Base-by-base conservation (phyloP, 2,113 vertebrate genomes). In the Malurus alboscapulatus region DNA sequence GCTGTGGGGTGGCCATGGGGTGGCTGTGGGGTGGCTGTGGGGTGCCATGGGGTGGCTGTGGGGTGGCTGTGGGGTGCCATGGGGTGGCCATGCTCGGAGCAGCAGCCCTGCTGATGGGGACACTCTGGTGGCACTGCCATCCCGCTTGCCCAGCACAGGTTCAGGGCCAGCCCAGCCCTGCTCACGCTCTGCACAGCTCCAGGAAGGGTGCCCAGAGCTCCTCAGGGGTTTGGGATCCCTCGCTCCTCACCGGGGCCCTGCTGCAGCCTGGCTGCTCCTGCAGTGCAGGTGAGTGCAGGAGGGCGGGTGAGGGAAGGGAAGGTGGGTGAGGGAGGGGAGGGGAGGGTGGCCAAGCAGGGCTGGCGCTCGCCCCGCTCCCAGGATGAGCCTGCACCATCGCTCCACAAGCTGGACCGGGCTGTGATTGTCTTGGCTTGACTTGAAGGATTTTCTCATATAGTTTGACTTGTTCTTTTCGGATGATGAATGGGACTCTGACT, bases 401-500 rank as follows among this genome's bases (percentile, higher is more conserved):
- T 79, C 90, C n/a, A 27, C 74, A 38, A 93, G 95, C 95, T 96
- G 95, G 92, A 92, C 93, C 22, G 1, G 92, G 91, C 94, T 87
- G 91, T 92, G 95, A 94, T 96, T 93, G 94, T 96, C 96, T 96
- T 96, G 97, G 96, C 94, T 92, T 11, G 87, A 93, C 90, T 94
- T 96, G 94, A 96, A 97, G 97, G 96, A 77, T 88, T 92, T 95
- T 95, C 91, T 91, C 88, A 92, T 92, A 92, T 91, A 81, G 92
- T 91, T 95, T 96, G 96, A 96, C 96, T 96, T 84, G 72, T 94
- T 96, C 96, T 93, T 93, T 86, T 86, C 40, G 34, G 90, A 95
- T 97, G 97, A 97, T 97, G 96, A 96, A 97, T 97, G 96, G 94
- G 92, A 96, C 93, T 91, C 95, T 88, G 94, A 84, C 95, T 94